Evolutionary conservation across 2,113 vertebrate genomes (phyloP), one percentile per base, ranked within the genome.

Genomic region (rabbit (Oryctolagus cuniculus)): DNA sequence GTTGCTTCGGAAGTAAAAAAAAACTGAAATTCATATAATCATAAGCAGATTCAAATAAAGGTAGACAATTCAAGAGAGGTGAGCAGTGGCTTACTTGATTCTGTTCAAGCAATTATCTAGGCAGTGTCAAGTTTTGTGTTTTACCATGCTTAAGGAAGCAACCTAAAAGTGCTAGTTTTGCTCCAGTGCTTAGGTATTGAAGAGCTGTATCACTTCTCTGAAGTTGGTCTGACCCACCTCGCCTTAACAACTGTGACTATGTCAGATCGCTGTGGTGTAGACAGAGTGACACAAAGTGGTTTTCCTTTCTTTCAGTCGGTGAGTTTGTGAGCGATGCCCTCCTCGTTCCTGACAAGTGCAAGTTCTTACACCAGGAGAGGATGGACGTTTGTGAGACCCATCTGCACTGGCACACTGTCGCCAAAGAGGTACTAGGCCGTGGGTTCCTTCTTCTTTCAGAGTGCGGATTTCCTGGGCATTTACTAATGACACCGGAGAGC

Each of bases 301-400:
- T 29, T 88, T 66, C 89, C 16, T 97, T 53, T 93, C 70, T 98
- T 98, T 87, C 97, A 99, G 99, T 99, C 96, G 99, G 99, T 0
- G 99, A 99, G 93, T 99, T 99, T 97, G 99, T 99, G 88, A 99
- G 99, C 2, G 99, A 99, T 38, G 99, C 99, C n/a, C 99, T 99
- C 97, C 99, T 99, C 8, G 99, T 99, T 93, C 99, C 99, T 6
- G 99, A 99, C 97, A 99, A 99, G 97, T 99, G 99, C 98, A 99
- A 99, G 96, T 99, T 99, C 97, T 98, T 99, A 95, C 99, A 99
- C 98, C 99, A 99, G 98, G 99, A 99, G 98, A 99, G 99, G 73
- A 99, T 99, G 99, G 99, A 99, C 97, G 98, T 99, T 80, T 99
- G 99, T 96, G 99, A 99, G 98, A 99, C 99, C 94, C 99, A 99